These are phyloP conservation scores for Oscheius sp. DNA, from an alignment of 1,140 invertebrate species.

Conservation along the genomic window DNA sequence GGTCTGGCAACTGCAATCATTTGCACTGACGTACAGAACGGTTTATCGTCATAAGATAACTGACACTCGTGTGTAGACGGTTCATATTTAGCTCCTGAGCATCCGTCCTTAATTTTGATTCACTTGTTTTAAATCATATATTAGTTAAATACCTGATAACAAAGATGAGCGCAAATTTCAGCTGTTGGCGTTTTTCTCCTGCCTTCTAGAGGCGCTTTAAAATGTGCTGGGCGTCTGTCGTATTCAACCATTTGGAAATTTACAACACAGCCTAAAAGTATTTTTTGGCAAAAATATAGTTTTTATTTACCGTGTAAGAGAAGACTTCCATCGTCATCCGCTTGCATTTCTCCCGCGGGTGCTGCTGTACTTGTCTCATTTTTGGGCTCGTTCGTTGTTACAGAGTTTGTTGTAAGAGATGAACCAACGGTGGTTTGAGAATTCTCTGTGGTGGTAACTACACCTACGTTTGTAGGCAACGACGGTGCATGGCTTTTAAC, in stretches of 20 bases:
- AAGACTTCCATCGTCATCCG: too few relatives aligned
- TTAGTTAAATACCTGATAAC: conserved; percentile 34
- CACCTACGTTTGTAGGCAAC: neutral
- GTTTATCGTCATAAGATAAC: conserved; percentile 32
- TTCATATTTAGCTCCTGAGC: conserved; percentile 34
- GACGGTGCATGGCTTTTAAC: conserved; percentile 1
- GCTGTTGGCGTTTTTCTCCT: conserved; percentile 16
- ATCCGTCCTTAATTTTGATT: conserved; percentile 31
- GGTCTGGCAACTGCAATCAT: conserved; percentile 14
- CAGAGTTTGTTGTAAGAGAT: neutral
- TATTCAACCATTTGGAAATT: conserved; percentile 32
- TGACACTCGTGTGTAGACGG: conserved; percentile 28
- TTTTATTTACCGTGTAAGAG: neutral
- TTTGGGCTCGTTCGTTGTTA: neutral
- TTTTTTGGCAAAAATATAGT: neutral
- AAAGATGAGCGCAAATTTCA: conserved; percentile 32
- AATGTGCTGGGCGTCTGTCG: conserved; percentile 16
- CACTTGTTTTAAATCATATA: neutral
- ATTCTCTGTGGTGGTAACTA: neutral
- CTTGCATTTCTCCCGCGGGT: conserved; percentile 9
- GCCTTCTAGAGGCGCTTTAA: conserved; percentile 24
- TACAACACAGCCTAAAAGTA: conserved; percentile 33
- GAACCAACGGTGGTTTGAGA: too few relatives aligned
- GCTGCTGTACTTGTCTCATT: neutral
- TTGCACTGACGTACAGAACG: conserved; percentile 19